Percentiles rank a stretch among this genome's conserved stretches.
Evolutionary conservation across 2,888 invertebrate species (phyloP).

Genomic region (Ormyrus nitidulus): DNA sequence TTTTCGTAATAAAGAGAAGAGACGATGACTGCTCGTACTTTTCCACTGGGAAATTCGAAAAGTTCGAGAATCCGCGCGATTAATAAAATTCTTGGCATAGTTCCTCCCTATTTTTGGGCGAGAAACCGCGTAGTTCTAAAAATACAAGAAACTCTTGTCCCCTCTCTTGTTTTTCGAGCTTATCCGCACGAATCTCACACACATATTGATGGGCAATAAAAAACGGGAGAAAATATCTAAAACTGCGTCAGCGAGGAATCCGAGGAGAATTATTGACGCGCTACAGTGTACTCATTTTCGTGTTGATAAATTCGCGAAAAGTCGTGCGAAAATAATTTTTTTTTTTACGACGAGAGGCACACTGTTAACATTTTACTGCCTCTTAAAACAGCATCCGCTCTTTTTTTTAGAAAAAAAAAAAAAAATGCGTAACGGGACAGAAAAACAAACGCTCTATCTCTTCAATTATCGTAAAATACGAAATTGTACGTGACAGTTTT

Average conservation of each 20-base stretch:
- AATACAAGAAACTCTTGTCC: constrained; percentile 27
- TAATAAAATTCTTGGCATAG: constrained; percentile 22
- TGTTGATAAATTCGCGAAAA: too few species aligned
- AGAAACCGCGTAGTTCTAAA: constrained; percentile 21
- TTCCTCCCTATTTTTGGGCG: constrained; percentile 11
- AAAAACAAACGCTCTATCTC: too few species aligned
- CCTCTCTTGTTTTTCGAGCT: constrained; percentile 10
- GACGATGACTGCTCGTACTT: constrained; percentile 1
- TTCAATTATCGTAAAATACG: too few species aligned
- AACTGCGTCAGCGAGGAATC: constrained; percentile 11
- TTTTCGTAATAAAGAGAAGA: too few species aligned
- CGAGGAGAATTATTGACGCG: background rate
- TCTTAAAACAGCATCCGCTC: background rate
- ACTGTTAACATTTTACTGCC: background rate
- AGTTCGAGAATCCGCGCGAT: background rate
- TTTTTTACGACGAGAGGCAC: background rate
- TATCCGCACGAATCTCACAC: too few species aligned
- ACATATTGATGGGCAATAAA: background rate
- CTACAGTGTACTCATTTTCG: too few species aligned
- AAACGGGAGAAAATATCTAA: constrained; percentile 3
- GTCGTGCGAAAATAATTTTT: background rate
- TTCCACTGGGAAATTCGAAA: background rate
- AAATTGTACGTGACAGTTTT: too few species aligned
- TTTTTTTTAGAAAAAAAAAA: background rate
- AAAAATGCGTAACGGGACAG: background rate